These are phyloP conservation scores for Latrodectus hesperus DNA, from an alignment of 2,888 invertebrate genomes.

Conservation along the genomic window DNA sequence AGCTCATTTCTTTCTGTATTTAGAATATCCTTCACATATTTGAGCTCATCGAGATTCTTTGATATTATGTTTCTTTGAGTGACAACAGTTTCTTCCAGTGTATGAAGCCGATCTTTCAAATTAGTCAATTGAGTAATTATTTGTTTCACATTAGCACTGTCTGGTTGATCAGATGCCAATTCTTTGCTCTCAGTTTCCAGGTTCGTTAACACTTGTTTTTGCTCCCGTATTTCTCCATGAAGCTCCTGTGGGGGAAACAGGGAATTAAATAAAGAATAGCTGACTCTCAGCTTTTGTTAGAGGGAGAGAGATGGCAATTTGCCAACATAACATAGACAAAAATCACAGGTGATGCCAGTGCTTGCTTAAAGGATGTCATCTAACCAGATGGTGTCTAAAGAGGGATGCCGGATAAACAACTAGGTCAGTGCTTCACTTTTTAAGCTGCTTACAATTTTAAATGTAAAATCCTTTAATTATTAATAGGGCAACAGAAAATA, in stretches of 20 bases:
- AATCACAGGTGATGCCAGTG: background rate
- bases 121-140: slow-evolving; percentile 84
- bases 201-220: slow-evolving; percentile 83
- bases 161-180: slow-evolving; percentile 78
- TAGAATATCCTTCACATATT: slow-evolving; percentile 85
- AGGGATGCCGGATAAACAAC: slow-evolving; percentile 28
- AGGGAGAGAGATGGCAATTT: slow-evolving; percentile 18
- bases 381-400: slow-evolving; percentile 23
- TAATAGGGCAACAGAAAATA: too few relatives aligned
- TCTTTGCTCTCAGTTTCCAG: slow-evolving; percentile 86
- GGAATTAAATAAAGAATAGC: slow-evolving; percentile 61
- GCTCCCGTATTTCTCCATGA: slow-evolving; percentile 85
- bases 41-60: slow-evolving; percentile 88
- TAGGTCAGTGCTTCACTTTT: slow-evolving; percentile 38
- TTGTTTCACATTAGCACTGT: slow-evolving; percentile 82
- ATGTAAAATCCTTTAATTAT: too few relatives aligned
- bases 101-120: slow-evolving; percentile 84
- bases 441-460: background rate
- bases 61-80: slow-evolving; percentile 82
- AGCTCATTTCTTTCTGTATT: slow-evolving; percentile 91
- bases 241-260: slow-evolving; percentile 77
- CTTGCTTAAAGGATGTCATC: slow-evolving; percentile 16
- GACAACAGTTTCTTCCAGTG: slow-evolving; percentile 84
- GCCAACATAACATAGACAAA: slow-evolving; percentile 34
- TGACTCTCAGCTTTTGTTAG: slow-evolving; percentile 59